A percentile compares a stretch with the other conserved stretches of the same genome.
Evolutionary conservation across 1,140 invertebrate genomes (phyloP).

Genomic region (Oreohelix idahoensis): DNA sequence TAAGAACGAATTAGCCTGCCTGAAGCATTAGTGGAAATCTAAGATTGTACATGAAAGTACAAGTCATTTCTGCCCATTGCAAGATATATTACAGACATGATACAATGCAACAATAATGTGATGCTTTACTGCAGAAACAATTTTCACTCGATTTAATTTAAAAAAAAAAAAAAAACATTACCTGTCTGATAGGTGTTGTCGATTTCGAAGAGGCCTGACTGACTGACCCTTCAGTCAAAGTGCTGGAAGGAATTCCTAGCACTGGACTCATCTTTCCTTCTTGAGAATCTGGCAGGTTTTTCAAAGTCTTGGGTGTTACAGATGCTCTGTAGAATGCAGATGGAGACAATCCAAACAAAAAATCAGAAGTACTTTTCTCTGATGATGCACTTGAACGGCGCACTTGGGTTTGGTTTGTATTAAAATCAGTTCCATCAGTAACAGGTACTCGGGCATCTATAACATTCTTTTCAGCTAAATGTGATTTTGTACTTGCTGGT

Average conservation of each 20-base stretch:
- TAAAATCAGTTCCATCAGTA: neutral
- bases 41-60: no score
- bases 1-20: no score
- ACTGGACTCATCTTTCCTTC: neutral
- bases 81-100: no score
- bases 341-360: constrained; percentile 41
- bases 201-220: neutral
- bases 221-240: neutral
- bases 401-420: neutral
- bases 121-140: no score
- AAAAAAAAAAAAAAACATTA: no score
- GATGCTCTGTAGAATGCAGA: constrained; percentile 40
- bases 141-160: no score
- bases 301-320: constrained; percentile 3
- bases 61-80: no score
- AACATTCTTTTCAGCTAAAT: constrained; percentile 9
- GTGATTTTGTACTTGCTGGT: constrained; percentile 1
- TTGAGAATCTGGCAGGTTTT: neutral
- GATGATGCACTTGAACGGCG: neutral
- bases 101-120: no score
- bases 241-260: neutral
- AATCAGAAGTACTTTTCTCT: constrained; percentile 19
- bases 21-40: no score
- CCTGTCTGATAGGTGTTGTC: neutral
- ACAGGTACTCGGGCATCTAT: neutral